Evolutionary conservation across 2,113 vertebrate species (phyloP), one percentile per base, ranked within the genome.

Genomic region (Pan troglodytes): DNA sequence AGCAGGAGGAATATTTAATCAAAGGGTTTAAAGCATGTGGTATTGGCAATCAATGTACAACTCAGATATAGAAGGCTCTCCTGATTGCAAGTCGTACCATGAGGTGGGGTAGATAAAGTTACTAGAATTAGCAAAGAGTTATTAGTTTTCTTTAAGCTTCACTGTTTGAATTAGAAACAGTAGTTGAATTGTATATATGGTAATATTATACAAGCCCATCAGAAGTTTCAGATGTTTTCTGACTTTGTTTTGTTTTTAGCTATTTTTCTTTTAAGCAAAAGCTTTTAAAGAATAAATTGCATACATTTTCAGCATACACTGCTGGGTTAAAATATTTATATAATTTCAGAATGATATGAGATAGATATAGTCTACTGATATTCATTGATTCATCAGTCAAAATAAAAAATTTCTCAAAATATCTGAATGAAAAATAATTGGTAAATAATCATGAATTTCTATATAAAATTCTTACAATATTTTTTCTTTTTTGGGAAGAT

Each of bases 321-420:
- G 27, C 59, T 95, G 40, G 30, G 32, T 67, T 85, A 76, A 76
- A 75, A n/a, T 86, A 80, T 45, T 64, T 76, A 45, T 0, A 25
- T 38, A 55, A 43, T 70, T 89, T 94, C 12, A 52, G 16, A 89
- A 90, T 70, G 30, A 61, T 20, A 12, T 40, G 38, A 85, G 23
- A 25, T 7, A 86, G 35, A 2, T 85, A 55, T 14, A 7, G 70
- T 64, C 40, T 68, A 70, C 32, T 59, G 13, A 1, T 76, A 7
- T 35, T 48, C 40, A 68, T 32, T 89, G 40, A 85, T 35, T 94
- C 25, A 85, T 70, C 32, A 82, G 25, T 11, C 23, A 45, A 86
- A 85, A 70, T 38, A 95, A 27, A 72, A 59, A 27, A 18, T 48
- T 72, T 83, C 18, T 64, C 22, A 88, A 90, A 93, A 87, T 90